Conservation (phyloP, 2,113 vertebrate species). For the Microtus pennsylvanicus region DNA sequence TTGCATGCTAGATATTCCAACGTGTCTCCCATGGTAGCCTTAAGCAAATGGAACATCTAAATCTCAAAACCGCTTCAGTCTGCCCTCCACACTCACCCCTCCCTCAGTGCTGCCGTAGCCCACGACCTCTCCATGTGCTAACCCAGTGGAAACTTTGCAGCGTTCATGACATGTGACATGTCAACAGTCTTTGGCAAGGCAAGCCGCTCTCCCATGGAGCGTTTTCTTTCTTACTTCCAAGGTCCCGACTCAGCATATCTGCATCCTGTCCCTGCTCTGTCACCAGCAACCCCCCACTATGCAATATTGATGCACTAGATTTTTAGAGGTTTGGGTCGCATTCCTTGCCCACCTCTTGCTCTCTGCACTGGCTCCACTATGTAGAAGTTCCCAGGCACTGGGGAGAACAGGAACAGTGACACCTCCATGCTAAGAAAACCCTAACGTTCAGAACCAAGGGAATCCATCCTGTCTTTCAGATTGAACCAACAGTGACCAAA, state of each 20-base stretch:
- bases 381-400: background rate
- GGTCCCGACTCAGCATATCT: background rate
- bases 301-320: background rate
- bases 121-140: background rate
- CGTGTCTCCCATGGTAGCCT: background rate
- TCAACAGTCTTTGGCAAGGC: background rate
- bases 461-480: background rate
- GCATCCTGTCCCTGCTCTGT: background rate
- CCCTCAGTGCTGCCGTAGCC: background rate
- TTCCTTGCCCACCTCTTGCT: background rate
- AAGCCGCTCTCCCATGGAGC: background rate
- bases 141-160: background rate
- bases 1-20: background rate
- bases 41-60: background rate
- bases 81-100: background rate
- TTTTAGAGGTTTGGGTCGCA: background rate
- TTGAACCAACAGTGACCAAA: background rate
- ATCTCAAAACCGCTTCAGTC: background rate
- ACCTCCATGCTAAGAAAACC: background rate
- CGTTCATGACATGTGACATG: background rate
- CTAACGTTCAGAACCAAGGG: background rate
- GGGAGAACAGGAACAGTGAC: background rate
- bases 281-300: background rate
- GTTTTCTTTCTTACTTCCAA: background rate
- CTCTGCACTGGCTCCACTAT: background rate